Percentiles rank a stretch among this genome's conserved stretches.
Conservation (phyloP, 2,113 vertebrate genomes). For the Gallinago jamesoni region DNA sequence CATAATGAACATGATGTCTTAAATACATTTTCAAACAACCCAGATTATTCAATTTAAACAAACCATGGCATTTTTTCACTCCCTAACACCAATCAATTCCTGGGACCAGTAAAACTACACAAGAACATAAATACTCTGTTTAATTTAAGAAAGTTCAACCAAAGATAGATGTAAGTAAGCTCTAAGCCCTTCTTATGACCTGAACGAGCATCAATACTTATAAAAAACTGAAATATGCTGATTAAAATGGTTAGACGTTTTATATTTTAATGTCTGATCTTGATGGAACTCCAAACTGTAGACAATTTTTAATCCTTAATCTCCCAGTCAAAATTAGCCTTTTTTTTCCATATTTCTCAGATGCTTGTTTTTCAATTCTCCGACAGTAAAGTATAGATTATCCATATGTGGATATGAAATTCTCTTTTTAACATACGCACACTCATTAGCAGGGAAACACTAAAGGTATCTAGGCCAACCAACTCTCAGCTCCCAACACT, state of each 20-base stretch:
- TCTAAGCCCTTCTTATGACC: neutral
- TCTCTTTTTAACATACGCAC: neutral
- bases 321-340: neutral
- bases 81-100: neutral
- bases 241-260: neutral
- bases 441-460: neutral
- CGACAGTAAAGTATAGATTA: too few relatives aligned
- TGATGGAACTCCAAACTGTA: neutral
- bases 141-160: neutral
- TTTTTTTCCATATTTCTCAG: neutral
- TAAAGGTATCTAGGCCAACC: neutral
- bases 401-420: neutral
- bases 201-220: neutral
- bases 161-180: neutral
- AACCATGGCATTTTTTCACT: neutral
- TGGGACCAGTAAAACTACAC: neutral
- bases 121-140: neutral
- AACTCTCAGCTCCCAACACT: neutral
- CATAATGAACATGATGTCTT: neutral
- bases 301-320: neutral
- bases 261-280: neutral
- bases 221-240: neutral
- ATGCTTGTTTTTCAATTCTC: rapidly evolving
- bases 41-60: neutral
- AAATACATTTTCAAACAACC: neutral